A percentile compares a stretch with the other conserved stretches of the same genome.
These are phyloP conservation scores for Sericinus montela DNA, from an alignment of 2,888 invertebrate genomes.

Conservation along the genomic window DNA sequence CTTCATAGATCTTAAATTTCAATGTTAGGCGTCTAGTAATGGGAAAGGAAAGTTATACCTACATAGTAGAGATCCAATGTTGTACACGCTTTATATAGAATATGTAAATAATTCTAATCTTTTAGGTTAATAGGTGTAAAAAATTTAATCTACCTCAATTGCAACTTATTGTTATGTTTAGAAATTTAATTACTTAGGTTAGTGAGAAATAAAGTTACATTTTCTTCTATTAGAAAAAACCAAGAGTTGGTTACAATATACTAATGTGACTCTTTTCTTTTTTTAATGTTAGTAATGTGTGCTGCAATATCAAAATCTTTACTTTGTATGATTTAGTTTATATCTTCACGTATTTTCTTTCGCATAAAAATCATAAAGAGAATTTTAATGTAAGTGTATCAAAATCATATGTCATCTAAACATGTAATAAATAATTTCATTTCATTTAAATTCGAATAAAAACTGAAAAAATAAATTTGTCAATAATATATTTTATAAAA, in stretches of 20 bases:
- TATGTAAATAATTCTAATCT: constrained; percentile 75
- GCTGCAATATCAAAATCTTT: constrained; percentile 64
- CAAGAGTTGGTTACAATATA: constrained; percentile 37
- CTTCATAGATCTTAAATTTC: constrained; percentile 32
- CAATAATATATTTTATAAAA: not conserved
- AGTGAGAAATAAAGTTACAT: constrained; percentile 49
- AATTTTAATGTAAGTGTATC: not conserved
- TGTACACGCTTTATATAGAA: constrained; percentile 63
- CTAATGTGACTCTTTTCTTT: constrained; percentile 33
- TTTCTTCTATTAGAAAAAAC: constrained; percentile 52
- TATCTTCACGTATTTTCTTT: constrained; percentile 48
- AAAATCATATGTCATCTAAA: constrained; percentile 5
- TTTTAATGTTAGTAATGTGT: constrained; percentile 52
- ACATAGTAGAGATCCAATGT: constrained; percentile 53
- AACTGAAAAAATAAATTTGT: not conserved
- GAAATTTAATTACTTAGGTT: constrained; percentile 71
- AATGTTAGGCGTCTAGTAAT: constrained; percentile 53
- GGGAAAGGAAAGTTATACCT: constrained; percentile 40
- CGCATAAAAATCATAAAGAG: not conserved
- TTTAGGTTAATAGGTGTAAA: constrained; percentile 78
- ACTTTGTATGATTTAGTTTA: constrained; percentile 55
- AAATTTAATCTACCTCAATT: constrained; percentile 78
- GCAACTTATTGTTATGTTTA: constrained; percentile 72
- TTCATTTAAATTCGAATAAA: constrained; percentile 1
- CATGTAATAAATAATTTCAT: not conserved